These are phyloP conservation scores for Pongo abelii DNA, from an alignment of 2,113 vertebrate genomes.

Conservation along the genomic window DNA sequence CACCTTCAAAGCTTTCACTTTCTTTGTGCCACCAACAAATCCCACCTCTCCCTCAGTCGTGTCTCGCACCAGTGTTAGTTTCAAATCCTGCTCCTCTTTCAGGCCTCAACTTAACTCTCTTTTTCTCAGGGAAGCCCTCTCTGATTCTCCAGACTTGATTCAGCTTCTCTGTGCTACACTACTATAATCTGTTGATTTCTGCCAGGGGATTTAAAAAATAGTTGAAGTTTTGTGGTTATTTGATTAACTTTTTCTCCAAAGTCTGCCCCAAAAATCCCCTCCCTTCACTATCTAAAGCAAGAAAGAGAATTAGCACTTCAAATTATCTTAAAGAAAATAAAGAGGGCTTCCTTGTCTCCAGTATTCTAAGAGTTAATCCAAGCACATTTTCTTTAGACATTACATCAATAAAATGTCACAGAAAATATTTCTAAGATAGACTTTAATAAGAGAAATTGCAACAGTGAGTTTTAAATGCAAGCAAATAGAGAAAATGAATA, in stretches of 20 bases:
- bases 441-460: constrained; percentile 31
- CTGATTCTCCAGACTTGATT: not conserved
- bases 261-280: not conserved
- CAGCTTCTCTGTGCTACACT: not conserved
- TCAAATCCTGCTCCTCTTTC: too few species aligned
- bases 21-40: not conserved
- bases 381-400: not conserved
- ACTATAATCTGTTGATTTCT: not conserved
- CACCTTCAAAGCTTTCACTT: not conserved
- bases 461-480: constrained; percentile 36
- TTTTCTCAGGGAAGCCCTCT: not conserved
- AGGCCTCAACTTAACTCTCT: not conserved
- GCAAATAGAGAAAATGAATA: not conserved
- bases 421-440: constrained; percentile 13
- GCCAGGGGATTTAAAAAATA: not conserved
- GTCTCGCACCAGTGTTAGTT: not conserved
- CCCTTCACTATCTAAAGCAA: not conserved
- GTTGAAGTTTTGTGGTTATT: not conserved
- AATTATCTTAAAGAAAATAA: not conserved
- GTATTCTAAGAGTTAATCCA: constrained; percentile 24
- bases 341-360: not conserved
- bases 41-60: not conserved
- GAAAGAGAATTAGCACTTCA: not conserved
- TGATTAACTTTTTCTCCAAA: not conserved
- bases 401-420: constrained; percentile 18